Conservation (phyloP, 2,888 invertebrate species). For the Steinernema scapterisci region DNA sequence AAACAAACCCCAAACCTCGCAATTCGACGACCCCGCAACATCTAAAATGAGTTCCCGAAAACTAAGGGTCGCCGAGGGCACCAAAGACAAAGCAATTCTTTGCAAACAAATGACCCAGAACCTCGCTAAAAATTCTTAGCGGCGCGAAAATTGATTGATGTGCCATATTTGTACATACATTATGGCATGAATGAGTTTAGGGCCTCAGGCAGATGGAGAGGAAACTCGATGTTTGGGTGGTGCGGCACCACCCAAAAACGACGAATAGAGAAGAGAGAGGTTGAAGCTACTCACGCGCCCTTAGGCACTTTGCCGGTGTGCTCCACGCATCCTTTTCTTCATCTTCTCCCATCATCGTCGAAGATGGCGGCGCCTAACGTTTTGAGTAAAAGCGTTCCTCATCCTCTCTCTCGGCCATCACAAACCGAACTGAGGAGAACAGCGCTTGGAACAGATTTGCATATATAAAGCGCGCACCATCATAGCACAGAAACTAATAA, state of each 20-base stretch:
- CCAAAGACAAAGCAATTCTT: too few species aligned
- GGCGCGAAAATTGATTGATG: constrained; percentile 27
- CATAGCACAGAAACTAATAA: constrained; percentile 13
- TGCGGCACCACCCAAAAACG: too few species aligned
- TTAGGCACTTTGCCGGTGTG: constrained; percentile 4
- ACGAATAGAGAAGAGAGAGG: neutral
- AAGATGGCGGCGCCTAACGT: neutral
- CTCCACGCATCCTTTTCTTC: neutral
- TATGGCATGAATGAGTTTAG: constrained; percentile 13
- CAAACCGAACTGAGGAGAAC: neutral
- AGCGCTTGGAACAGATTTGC: constrained; percentile 29
- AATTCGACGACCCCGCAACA: too few species aligned
- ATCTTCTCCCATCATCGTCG: neutral
- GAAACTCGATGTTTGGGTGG: too few species aligned
- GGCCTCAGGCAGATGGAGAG: neutral
- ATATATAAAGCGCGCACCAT: constrained; percentile 15
- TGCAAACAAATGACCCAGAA: too few species aligned
- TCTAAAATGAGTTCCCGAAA: too few species aligned
- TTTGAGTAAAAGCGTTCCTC: neutral
- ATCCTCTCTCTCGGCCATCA: neutral
- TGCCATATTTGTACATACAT: constrained; percentile 16
- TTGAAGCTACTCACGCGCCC: neutral
- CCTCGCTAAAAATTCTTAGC: too few species aligned
- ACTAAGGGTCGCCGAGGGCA: too few species aligned
- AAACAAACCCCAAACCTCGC: too few species aligned